These are phyloP conservation scores for Ondatra zibethicus DNA, from an alignment of 2,113 vertebrate genomes.

Conservation along the genomic window DNA sequence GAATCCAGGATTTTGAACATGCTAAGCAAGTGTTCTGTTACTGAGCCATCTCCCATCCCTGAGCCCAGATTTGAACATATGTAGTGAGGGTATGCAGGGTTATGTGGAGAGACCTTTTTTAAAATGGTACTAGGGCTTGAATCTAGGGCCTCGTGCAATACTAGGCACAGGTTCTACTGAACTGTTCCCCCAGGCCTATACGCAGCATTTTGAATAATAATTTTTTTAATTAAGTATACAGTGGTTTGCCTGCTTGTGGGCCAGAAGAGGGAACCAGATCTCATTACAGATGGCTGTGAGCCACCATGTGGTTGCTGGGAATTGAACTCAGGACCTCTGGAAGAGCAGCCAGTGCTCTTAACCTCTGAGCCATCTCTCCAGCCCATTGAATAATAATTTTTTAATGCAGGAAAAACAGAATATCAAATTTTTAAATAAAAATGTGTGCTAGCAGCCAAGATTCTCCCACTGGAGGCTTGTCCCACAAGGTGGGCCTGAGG, in stretches of 20 bases:
- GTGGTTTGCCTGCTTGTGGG: too few relatives aligned
- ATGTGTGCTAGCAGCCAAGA: not conserved
- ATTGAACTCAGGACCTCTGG: too few relatives aligned
- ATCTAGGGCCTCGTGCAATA: not conserved
- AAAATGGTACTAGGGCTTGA: not conserved
- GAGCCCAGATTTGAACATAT: not conserved
- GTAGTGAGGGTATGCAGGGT: too few relatives aligned
- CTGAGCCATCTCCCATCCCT: not conserved
- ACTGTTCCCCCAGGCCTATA: not conserved
- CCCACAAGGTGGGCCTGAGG: not conserved
- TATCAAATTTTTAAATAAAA: not conserved
- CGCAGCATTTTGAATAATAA: not conserved
- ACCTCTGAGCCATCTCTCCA: too few relatives aligned
- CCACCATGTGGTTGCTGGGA: too few relatives aligned
- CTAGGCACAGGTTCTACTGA: not conserved
- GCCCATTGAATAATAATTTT: not conserved
- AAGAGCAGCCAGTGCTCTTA: too few relatives aligned
- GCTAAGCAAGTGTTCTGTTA: not conserved
- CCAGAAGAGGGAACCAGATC: too few relatives aligned
- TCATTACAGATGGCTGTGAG: too few relatives aligned
- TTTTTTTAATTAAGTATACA: not conserved
- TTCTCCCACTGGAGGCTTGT: not conserved
- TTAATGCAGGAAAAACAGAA: not conserved
- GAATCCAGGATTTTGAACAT: not conserved
- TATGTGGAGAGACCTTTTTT: not conserved